These are phyloP conservation scores for Stictocephala bisonia DNA, from an alignment of 2,888 invertebrate genomes.

Conservation along the genomic window DNA sequence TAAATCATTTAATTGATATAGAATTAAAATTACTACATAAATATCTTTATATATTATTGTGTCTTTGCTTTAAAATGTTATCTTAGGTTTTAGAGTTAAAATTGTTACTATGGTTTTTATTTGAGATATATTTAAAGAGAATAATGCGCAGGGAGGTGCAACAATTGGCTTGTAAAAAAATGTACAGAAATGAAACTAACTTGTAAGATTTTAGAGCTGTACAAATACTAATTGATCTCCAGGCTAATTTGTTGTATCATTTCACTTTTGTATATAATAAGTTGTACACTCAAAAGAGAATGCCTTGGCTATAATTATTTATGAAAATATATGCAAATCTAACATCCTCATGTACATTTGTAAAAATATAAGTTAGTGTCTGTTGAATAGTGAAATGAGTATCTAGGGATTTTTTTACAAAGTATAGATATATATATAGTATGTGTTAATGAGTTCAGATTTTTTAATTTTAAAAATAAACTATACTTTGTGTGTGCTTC, in stretches of 20 bases:
- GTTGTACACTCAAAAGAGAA: neutral
- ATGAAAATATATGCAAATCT: constrained; percentile 12
- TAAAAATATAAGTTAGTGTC: neutral
- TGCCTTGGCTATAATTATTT: constrained; percentile 33
- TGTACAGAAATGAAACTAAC: constrained; percentile 5
- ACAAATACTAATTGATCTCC: constrained; percentile 18
- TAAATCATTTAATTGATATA: too few species aligned
- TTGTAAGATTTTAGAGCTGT: neutral
- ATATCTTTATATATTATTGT: too few species aligned
- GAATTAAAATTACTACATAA: too few species aligned
- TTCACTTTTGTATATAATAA: constrained; percentile 24
- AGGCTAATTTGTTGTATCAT: constrained; percentile 1
- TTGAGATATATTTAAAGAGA: too few species aligned
- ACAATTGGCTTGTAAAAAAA: neutral
- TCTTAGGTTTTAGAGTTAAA: too few species aligned
- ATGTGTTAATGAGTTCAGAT: constrained; percentile 19
- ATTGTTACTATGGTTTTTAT: too few species aligned
- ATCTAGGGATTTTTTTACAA: constrained; percentile 16
- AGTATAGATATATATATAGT: constrained; percentile 25
- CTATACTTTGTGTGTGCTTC: constrained; percentile 1
- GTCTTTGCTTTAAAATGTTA: too few species aligned
- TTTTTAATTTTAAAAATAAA: constrained; percentile 9
- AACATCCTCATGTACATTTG: constrained; percentile 7
- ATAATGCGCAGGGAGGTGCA: neutral
- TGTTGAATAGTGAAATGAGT: neutral